Evolutionary conservation across 2,888 invertebrate genomes (phyloP), one percentile per base, ranked within the genome.

Genomic region (Oxyteleia sp.): DNA sequence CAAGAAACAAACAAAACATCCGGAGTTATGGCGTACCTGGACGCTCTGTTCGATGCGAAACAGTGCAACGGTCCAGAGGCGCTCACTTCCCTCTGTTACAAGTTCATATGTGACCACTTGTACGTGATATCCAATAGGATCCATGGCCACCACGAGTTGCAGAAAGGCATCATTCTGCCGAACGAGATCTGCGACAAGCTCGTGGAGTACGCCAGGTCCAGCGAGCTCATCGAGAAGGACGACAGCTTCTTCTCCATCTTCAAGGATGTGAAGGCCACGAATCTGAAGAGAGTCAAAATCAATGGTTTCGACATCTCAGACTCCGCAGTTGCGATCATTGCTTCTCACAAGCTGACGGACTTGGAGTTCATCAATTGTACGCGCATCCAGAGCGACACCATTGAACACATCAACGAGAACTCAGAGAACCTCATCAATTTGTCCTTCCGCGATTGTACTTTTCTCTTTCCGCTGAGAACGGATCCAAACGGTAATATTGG

Each of bases 311-410:
- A 95, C 41, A 95, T 98, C 49, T 96, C 96, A 8, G 96, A 97
- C 91, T 94, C 94, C 80, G 96, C 97, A 72, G 93, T 98, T 57
- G 94, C 95, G 86, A 95, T 95, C 63, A 93, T 98, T 13, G 94
- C 97, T 92, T 95, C 95, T 59, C 98, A 98, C 93, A 95, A 96
- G 85, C 94, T 97, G 41, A 94, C 94, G 11, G 96, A 96, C 84
- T 93, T 98, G 55, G 96, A 97, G 86, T 94, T 98, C 84, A 95
- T 95, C 72, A 96, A 97, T 88, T 97, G 97, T 92, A 94, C 95
- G 83, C 94, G 95, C 84, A 93, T 98, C 49, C 95, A 96, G 0
- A 94, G 95, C 45, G 92, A 94, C 18, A 95, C 96, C 18, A 94
- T 98, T 82, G 95, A 95, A 79, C 94, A 95, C 71, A 95, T 98